phyloP scores from a whole-genome alignment of 2,888 invertebrate genomes.

The Drepana falcataria region DNA sequence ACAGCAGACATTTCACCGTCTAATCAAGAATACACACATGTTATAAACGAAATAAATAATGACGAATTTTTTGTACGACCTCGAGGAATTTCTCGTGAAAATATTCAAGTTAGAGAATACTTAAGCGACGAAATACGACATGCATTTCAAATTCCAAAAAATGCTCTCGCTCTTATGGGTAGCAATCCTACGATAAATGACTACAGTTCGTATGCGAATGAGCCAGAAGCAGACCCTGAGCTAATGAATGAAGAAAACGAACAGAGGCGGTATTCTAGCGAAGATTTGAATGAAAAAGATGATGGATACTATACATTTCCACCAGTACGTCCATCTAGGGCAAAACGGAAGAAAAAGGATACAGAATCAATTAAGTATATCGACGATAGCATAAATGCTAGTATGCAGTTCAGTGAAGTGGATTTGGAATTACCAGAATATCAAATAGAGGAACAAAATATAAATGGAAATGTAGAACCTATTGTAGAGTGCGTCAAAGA shows the following conservation, averaged over 20 bases:
- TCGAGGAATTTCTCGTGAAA: conserved; percentile 89
- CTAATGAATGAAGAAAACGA: conserved; percentile 57
- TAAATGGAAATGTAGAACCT: conserved; percentile 28
- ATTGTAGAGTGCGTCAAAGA: conserved; percentile 33
- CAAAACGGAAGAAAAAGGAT: conserved; percentile 72
- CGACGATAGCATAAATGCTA: conserved; percentile 61
- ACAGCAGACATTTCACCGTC: conserved; percentile 56
- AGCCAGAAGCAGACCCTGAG: conserved; percentile 59
- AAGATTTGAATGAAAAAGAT: conserved; percentile 69
- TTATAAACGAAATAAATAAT: conserved; percentile 91
- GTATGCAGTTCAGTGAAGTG: conserved; percentile 69
- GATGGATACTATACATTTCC: conserved; percentile 76
- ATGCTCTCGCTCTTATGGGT: conserved; percentile 82
- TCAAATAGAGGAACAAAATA: conserved; percentile 51
- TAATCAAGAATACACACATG: conserved; percentile 73
- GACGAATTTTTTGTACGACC: conserved; percentile 92
- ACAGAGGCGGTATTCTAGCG: conserved; percentile 53
- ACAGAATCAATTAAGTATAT: conserved; percentile 59
- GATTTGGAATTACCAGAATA: conserved; percentile 71
- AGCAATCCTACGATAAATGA: conserved; percentile 46
- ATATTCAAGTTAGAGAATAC: conserved; percentile 87
- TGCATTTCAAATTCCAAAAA: conserved; percentile 84
- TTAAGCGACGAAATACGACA: conserved; percentile 89
- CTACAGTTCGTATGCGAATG: conserved; percentile 56
- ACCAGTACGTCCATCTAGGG: conserved; percentile 77